phyloP scores from a whole-genome alignment of 2,888 invertebrate species.

The Lamproptera curius region DNA sequence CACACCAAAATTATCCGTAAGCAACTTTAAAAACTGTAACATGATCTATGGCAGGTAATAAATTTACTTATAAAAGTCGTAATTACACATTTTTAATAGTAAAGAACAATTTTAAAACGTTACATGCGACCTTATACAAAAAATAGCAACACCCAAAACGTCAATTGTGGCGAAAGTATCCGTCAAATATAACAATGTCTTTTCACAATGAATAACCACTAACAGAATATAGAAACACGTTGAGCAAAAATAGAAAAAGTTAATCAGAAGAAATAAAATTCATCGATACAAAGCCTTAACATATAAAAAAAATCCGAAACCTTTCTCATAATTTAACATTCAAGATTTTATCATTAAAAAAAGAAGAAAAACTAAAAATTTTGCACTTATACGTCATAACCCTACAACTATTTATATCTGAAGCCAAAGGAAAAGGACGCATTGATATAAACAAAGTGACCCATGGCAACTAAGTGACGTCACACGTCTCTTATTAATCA shows the following conservation, averaged over 20 bases:
- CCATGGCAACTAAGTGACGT: too few species aligned
- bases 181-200: constrained; percentile 29
- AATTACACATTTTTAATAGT: too few species aligned
- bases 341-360: constrained; percentile 32
- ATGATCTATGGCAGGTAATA: constrained; percentile 8
- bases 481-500: too few species aligned
- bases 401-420: too few species aligned
- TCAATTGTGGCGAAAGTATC: constrained; percentile 19
- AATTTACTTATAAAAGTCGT: too few species aligned
- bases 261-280: constrained; percentile 42
- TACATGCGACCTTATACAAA: too few species aligned
- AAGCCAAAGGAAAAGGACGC: too few species aligned
- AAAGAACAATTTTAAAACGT: too few species aligned
- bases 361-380: constrained; percentile 22
- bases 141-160: constrained; percentile 36
- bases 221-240: constrained; percentile 51
- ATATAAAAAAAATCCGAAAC: constrained; percentile 30
- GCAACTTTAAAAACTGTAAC: constrained; percentile 18
- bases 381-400: too few species aligned
- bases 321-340: constrained; percentile 19
- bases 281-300: constrained; percentile 58
- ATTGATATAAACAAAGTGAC: too few species aligned
- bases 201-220: constrained; percentile 31
- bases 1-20: constrained; percentile 41
- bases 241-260: constrained; percentile 49